Conservation (phyloP, 2,797 vertebrate genomes). For the Syndactyla subalaris region DNA sequence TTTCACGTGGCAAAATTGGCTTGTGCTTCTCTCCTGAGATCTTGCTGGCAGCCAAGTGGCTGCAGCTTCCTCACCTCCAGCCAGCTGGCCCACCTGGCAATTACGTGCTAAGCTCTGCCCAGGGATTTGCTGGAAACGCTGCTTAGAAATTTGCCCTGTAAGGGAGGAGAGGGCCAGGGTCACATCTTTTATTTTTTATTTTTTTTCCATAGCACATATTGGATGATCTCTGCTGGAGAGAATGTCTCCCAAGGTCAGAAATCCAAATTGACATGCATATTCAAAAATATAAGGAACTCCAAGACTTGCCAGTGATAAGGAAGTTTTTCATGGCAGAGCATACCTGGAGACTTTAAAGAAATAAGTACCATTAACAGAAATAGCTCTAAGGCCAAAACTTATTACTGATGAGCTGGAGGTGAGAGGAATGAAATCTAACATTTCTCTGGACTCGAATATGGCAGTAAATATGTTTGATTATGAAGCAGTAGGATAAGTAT, state of each 20-base stretch:
- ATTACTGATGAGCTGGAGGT: neutral
- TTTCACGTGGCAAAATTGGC: slow-evolving; percentile 12
- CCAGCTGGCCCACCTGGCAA: slow-evolving; percentile 7
- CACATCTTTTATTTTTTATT: too few relatives aligned
- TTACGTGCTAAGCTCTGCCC: neutral
- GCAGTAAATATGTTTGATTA: neutral
- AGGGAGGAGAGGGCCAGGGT: neutral
- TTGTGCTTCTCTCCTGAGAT: neutral
- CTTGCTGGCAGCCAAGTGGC: neutral
- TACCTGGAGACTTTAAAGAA: neutral
- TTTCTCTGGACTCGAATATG: neutral
- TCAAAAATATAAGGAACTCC: neutral
- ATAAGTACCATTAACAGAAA: neutral
- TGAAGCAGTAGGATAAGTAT: neutral
- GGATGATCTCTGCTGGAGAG: neutral
- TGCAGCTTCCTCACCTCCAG: neutral
- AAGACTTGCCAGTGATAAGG: neutral
- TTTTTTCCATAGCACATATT: neutral
- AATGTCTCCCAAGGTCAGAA: neutral
- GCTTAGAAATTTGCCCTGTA: neutral
- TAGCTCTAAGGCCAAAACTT: neutral
- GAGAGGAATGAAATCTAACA: neutral
- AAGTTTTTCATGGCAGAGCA: neutral
- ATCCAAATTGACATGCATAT: neutral
- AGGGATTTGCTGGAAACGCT: neutral